Evolutionary conservation across 2,888 invertebrate genomes (phyloP).

Genomic region (Lithophane socia): DNA sequence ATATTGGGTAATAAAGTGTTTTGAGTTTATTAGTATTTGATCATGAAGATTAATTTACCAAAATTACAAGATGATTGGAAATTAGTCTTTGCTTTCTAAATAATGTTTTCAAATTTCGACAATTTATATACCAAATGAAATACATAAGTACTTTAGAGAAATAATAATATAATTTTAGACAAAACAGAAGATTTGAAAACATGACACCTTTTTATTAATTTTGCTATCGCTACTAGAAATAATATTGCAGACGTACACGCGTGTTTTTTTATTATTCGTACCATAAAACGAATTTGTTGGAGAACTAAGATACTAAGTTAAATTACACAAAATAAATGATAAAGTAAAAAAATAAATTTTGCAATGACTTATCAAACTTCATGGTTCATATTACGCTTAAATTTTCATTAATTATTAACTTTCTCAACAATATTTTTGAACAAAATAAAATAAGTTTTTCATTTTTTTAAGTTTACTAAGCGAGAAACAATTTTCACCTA

Average conservation of each 20-base stretch:
- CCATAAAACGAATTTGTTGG: background rate
- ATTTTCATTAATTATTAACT: background rate
- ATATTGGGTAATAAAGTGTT: constrained; percentile 27
- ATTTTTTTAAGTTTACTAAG: background rate
- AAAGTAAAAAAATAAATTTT: background rate
- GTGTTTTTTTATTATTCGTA: constrained; percentile 18
- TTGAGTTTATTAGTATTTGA: constrained; percentile 36
- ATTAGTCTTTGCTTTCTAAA: constrained; percentile 63
- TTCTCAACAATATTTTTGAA: background rate
- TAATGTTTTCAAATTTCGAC: constrained; percentile 44
- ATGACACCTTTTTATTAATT: constrained; percentile 48
- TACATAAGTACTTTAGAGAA: background rate
- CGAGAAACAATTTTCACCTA: background rate
- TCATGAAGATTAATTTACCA: constrained; percentile 36
- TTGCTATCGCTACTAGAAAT: constrained; percentile 44
- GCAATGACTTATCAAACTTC: background rate
- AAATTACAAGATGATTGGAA: constrained; percentile 36
- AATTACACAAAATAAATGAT: background rate
- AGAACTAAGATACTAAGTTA: background rate
- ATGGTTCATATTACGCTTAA: background rate
- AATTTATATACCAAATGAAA: background rate
- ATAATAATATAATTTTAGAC: background rate
- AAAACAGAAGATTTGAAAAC: constrained; percentile 43
- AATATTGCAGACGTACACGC: constrained; percentile 49
- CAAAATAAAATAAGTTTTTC: background rate